Conservation (phyloP, 2,888 invertebrate species). For the Dicyrtomina minuta region DNA sequence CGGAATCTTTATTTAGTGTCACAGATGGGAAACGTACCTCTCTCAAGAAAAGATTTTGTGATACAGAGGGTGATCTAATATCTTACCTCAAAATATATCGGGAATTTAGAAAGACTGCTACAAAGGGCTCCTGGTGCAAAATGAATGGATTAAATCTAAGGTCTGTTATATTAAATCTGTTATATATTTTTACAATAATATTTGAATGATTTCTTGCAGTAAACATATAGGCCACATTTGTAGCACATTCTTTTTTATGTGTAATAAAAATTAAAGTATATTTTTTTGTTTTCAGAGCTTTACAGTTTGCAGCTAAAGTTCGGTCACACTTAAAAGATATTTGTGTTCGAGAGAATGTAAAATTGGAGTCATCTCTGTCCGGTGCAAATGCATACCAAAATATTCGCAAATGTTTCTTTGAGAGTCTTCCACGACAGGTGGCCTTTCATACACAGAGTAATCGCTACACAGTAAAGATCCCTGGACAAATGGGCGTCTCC, state of each 20-base stretch:
- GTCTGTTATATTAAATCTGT: not conserved
- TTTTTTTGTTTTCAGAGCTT: slow-evolving; percentile 68
- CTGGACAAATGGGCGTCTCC: slow-evolving; percentile 29
- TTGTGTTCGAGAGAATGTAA: slow-evolving; percentile 59
- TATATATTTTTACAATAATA: not conserved
- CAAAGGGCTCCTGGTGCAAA: slow-evolving; percentile 57
- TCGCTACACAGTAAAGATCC: slow-evolving; percentile 35
- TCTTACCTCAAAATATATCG: slow-evolving; percentile 85
- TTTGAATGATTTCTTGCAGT: not conserved
- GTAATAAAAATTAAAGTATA: too few species aligned
- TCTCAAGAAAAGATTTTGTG: slow-evolving; percentile 74
- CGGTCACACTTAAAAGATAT: slow-evolving; percentile 75
- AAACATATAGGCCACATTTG: too few species aligned
- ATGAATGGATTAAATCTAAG: slow-evolving; percentile 41
- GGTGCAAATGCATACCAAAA: slow-evolving; percentile 51
- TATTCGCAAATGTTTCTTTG: slow-evolving; percentile 72
- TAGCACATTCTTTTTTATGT: not conserved
- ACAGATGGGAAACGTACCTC: slow-evolving; percentile 57
- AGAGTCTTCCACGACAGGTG: slow-evolving; percentile 81
- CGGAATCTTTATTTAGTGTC: slow-evolving; percentile 23
- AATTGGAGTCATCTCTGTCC: slow-evolving; percentile 31
- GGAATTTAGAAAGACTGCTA: slow-evolving; percentile 63
- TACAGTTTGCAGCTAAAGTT: slow-evolving; percentile 77
- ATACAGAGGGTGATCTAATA: slow-evolving; percentile 86
- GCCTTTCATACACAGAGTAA: slow-evolving; percentile 59